Evolutionary conservation across 2,797 vertebrate genomes (phyloP).

Genomic region (Cirrhinus molitorella): DNA sequence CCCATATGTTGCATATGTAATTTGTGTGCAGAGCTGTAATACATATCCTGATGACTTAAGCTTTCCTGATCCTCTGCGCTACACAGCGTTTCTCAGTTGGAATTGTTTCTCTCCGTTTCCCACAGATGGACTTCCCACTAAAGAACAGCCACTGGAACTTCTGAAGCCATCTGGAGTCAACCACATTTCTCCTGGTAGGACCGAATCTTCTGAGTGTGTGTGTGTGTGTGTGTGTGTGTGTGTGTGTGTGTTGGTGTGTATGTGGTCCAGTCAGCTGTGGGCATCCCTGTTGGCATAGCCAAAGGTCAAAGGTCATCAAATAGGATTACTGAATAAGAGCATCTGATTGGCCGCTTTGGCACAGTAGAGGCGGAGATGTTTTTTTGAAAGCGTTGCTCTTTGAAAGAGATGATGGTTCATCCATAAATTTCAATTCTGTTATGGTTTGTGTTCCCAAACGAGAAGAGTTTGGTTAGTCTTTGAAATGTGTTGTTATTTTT

Average conservation of each 20-base stretch:
- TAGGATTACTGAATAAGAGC: background rate
- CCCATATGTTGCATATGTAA: constrained; percentile 22
- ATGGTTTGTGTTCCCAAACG: background rate
- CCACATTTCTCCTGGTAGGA: constrained; percentile 89
- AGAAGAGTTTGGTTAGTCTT: background rate
- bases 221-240: too few relatives aligned
- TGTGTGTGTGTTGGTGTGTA: background rate
- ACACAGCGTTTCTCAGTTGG: constrained; percentile 47
- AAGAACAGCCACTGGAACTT: constrained; percentile 89
- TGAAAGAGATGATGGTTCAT: background rate
- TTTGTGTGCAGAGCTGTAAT: constrained; percentile 18
- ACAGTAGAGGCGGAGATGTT: background rate
- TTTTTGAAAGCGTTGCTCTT: background rate
- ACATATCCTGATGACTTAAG: constrained; percentile 17
- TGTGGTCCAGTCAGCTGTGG: background rate
- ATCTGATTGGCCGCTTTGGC: constrained; percentile 19
- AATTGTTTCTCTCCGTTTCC: constrained; percentile 55
- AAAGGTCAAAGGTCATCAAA: background rate
- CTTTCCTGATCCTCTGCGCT: background rate
- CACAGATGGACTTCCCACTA: constrained; percentile 89
- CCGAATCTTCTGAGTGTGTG: background rate
- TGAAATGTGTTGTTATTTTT: background rate
- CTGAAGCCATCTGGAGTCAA: constrained; percentile 85
- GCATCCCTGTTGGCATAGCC: background rate
- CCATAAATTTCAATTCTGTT: background rate